Percentiles rank a stretch among this genome's conserved stretches.
Conservation (phyloP, 2,888 invertebrate species). For the Rugalucina vietnamica region DNA sequence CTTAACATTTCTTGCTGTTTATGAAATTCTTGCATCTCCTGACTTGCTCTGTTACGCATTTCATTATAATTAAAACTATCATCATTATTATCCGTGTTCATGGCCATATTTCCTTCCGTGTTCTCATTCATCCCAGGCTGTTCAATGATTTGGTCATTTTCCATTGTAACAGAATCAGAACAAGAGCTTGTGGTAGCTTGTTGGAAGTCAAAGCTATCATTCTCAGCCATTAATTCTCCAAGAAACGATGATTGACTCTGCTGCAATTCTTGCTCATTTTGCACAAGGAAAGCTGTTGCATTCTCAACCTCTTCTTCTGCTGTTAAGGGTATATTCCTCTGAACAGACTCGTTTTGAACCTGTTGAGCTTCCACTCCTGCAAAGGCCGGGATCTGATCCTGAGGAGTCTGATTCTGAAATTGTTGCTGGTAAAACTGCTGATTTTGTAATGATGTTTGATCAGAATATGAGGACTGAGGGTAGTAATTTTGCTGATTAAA, state of each 20-base stretch:
- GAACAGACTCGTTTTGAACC: neutral
- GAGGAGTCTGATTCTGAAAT: neutral
- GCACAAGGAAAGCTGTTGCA: neutral
- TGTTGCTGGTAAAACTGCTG: neutral
- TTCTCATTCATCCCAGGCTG: neutral
- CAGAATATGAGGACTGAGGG: neutral
- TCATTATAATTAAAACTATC: neutral
- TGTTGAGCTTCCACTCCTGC: neutral
- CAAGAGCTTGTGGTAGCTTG: neutral
- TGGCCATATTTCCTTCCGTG: neutral
- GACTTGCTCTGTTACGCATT: neutral
- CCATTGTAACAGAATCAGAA: neutral
- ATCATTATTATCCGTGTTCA: neutral
- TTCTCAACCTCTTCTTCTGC: neutral
- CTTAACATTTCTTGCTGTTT: neutral
- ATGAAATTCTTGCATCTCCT: slow-evolving; percentile 6
- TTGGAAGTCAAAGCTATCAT: neutral
- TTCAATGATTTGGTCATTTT: neutral
- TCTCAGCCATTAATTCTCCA: neutral
- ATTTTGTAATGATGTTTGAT: too few relatives aligned
- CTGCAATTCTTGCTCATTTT: neutral
- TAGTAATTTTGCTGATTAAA: neutral
- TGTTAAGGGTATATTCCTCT: neutral
- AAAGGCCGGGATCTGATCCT: neutral
- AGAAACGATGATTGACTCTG: neutral